Percentiles rank a stretch among this genome's conserved stretches.
Conservation (phyloP, 2,888 invertebrate genomes). For the Drosophila basisetae region DNA sequence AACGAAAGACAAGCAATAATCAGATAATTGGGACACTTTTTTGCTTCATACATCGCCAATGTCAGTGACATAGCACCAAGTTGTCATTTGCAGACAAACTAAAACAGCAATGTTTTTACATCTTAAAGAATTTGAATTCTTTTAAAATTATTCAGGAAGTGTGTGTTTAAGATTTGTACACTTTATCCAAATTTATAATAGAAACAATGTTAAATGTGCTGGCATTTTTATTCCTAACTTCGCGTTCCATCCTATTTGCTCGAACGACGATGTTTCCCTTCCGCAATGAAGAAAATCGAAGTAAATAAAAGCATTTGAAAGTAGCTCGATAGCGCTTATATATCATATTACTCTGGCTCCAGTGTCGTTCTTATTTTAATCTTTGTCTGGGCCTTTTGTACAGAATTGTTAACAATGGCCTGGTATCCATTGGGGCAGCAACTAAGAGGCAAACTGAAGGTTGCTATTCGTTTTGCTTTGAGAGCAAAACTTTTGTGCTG, state of each 20-base stretch:
- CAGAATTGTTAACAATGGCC: constrained; percentile 64
- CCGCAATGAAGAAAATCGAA: constrained; percentile 10
- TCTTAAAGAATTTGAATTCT: neutral
- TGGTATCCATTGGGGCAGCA: constrained; percentile 64
- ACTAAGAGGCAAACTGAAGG: constrained; percentile 28
- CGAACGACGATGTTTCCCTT: constrained; percentile 1
- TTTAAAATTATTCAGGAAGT: neutral
- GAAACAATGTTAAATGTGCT: neutral
- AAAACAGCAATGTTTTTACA: neutral
- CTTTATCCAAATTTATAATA: neutral
- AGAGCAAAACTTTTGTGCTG: constrained; percentile 51
- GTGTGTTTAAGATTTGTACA: neutral
- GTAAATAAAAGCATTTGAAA: constrained; percentile 57
- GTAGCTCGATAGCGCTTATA: constrained; percentile 19
- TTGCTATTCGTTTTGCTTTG: constrained; percentile 30
- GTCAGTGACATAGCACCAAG: neutral
- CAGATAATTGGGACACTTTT: neutral
- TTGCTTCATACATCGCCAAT: neutral
- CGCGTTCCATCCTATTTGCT: neutral
- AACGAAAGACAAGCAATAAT: neutral
- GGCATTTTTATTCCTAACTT: neutral
- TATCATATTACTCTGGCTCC: constrained; percentile 43
- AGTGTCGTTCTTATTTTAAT: constrained; percentile 40
- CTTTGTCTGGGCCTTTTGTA: constrained; percentile 44
- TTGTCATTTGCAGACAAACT: no score